Evolutionary conservation across 2,888 invertebrate genomes (phyloP).

Genomic region (Oscheius sp.): DNA sequence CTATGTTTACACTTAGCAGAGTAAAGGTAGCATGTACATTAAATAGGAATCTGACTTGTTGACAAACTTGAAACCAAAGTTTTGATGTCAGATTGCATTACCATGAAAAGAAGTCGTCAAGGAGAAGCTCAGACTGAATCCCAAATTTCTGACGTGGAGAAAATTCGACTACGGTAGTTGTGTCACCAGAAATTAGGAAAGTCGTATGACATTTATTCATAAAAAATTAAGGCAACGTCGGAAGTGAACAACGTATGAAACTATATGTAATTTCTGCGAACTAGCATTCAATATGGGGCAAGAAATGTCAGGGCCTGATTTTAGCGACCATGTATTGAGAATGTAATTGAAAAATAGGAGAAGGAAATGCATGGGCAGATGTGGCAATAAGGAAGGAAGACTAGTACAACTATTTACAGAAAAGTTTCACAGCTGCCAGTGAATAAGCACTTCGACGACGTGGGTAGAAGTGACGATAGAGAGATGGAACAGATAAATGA

Average conservation of each 20-base stretch:
- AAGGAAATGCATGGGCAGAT: neutral
- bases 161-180: too few relatives aligned
- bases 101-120: too few relatives aligned
- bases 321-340: conserved; percentile 15
- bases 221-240: conserved; percentile 14
- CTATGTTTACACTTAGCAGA: too few relatives aligned
- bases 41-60: too few relatives aligned
- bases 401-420: conserved; percentile 10
- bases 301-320: conserved; percentile 25
- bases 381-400: neutral
- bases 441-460: neutral
- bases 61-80: too few relatives aligned
- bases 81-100: too few relatives aligned
- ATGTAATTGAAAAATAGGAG: too few relatives aligned
- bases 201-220: conserved; percentile 15
- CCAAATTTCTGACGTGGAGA: too few relatives aligned
- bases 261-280: too few relatives aligned
- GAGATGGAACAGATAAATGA: neutral
- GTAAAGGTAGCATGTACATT: too few relatives aligned
- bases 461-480: neutral
- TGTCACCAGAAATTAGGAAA: too few relatives aligned
- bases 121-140: too few relatives aligned
- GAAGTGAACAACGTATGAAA: conserved; percentile 1
- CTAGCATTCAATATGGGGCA: conserved; percentile 11
- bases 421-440: conserved; percentile 2